These are phyloP conservation scores for Etia nguti DNA, from an alignment of 2,113 vertebrate species.

Conservation along the genomic window DNA sequence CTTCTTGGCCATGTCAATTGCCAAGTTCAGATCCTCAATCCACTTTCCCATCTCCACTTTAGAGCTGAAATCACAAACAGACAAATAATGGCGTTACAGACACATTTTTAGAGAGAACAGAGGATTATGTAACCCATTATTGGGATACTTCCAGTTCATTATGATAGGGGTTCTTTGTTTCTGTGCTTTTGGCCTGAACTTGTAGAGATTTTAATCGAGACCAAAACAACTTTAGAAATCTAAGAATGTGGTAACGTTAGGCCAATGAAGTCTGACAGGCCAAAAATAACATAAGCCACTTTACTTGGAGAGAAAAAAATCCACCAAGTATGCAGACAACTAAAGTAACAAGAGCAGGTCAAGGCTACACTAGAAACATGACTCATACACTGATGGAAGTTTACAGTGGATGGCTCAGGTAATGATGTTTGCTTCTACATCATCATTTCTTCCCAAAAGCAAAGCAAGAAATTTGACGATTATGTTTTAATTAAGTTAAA, in stretches of 20 bases:
- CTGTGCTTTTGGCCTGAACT: neutral
- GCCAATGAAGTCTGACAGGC: neutral
- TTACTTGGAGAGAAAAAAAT: neutral
- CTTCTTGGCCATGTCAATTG: constrained; percentile 86
- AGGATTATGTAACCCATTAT: neutral
- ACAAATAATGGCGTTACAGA: neutral
- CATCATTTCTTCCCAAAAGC: too few species aligned
- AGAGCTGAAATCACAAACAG: constrained; percentile 69
- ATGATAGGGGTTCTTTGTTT: neutral
- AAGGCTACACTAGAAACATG: neutral
- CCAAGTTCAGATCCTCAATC: constrained; percentile 86
- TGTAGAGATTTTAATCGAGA: neutral
- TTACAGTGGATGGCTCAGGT: neutral
- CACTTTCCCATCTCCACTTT: constrained; percentile 92
- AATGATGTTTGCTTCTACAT: neutral
- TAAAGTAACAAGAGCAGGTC: neutral
- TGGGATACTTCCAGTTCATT: neutral
- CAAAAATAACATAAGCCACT: neutral
- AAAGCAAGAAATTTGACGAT: too few species aligned
- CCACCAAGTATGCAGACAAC: neutral
- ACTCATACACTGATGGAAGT: neutral
- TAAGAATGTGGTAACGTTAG: neutral
- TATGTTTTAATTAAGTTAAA: too few species aligned
- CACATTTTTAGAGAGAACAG: neutral
- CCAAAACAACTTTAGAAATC: neutral